These are phyloP conservation scores for Hycleus cichorii DNA, from an alignment of 1,140 invertebrate genomes.

Conservation along the genomic window DNA sequence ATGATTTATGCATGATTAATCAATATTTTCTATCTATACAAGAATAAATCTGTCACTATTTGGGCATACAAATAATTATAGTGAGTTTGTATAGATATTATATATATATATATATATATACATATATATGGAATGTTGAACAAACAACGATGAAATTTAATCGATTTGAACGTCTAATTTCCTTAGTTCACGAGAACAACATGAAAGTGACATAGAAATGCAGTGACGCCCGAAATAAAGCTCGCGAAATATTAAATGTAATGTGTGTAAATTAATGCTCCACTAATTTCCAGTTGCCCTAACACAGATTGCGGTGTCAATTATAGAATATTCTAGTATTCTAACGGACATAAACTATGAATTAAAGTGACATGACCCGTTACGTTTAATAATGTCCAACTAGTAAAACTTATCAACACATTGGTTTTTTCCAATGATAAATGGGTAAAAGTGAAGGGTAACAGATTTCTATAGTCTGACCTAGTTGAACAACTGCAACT, in stretches of 20 bases:
- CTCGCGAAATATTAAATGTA: slow-evolving; percentile 28
- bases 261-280: slow-evolving; percentile 27
- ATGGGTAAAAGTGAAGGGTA: no score
- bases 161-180: slow-evolving; percentile 19
- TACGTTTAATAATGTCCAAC: slow-evolving; percentile 6
- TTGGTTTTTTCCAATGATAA: no score
- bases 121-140: background rate
- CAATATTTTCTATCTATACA: no score
- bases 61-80: no score
- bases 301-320: slow-evolving; percentile 29
- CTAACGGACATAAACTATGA: slow-evolving; percentile 23
- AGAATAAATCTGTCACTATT: no score
- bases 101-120: no score
- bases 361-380: slow-evolving; percentile 30
- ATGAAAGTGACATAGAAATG: slow-evolving; percentile 23
- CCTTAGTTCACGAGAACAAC: slow-evolving; percentile 24
- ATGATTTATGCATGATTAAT: no score
- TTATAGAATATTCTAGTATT: slow-evolving; percentile 29
- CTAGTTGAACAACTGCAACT: no score
- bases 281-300: slow-evolving; percentile 28
- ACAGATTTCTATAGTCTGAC: no score
- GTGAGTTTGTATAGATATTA: no score
- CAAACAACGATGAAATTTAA: slow-evolving; percentile 3
- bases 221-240: slow-evolving; percentile 23
- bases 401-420: no score